Base-by-base conservation (phyloP, 2,888 invertebrate genomes). In the Micoletzkya japonica region DNA sequence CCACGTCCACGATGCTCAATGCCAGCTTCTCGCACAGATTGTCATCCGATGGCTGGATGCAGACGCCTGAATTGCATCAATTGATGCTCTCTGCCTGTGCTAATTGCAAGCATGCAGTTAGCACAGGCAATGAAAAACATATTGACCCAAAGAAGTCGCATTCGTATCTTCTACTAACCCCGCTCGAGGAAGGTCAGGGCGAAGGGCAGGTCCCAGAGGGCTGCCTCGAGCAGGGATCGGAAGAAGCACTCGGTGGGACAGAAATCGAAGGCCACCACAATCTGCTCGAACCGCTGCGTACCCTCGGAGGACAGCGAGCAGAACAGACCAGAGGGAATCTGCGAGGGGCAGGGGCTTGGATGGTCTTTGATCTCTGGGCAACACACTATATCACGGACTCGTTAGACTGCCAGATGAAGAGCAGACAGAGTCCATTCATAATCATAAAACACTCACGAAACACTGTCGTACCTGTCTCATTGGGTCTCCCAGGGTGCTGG, bases 311-410 rank as follows among this genome's bases (percentile, higher is more conserved):
- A 61, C 20, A 61, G 61, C 39, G 44, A 61, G 6, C 30, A 1
- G 20, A 61, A 30, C 39, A 61, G 61, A 61, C 61, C 61, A 61
- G 61, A 61, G 7, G 61, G 61, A 61, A 61, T 61, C 61, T 61
- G 14, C 1, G 37, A 2, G 24, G 36, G 44, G 20, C n/a, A n/a
- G n/a, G n/a, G n/a, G n/a, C n/a, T n/a, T n/a, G n/a, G n/a, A n/a
- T n/a, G n/a, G n/a, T n/a, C n/a, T n/a, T n/a, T n/a, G n/a, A n/a
- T n/a, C n/a, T n/a, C n/a, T n/a, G n/a, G n/a, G n/a, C n/a, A n/a
- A n/a, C n/a, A n/a, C n/a, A n/a, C n/a, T n/a, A n/a, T n/a, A 44
- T 44, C n/a, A n/a, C n/a, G n/a, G n/a, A n/a, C n/a, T 4, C 20
- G 24, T 20, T 54, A 7, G 26, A 54, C 7, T 20, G 20, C 7